phyloP scores from a whole-genome alignment of 2,797 vertebrate genomes.

The Falco rusticolus region DNA sequence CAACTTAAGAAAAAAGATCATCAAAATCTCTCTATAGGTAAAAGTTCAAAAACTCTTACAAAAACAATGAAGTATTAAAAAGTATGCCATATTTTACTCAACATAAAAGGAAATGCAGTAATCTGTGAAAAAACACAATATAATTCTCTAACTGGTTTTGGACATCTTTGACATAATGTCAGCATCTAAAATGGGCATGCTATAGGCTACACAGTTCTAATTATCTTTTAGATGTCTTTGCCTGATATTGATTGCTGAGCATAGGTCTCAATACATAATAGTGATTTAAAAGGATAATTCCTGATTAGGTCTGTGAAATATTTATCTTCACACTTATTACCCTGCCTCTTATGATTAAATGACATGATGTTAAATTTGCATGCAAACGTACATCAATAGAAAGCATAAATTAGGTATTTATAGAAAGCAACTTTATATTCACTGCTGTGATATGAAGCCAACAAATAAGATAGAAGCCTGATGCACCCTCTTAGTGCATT shows the following conservation, averaged over 20 bases:
- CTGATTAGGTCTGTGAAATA: slow-evolving; percentile 65
- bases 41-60: neutral
- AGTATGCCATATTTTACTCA: neutral
- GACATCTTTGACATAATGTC: neutral
- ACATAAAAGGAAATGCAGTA: neutral
- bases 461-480: neutral
- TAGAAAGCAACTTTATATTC: neutral
- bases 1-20: neutral
- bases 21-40: neutral
- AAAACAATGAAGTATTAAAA: neutral
- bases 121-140: neutral
- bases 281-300: slow-evolving; percentile 57
- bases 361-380: slow-evolving; percentile 43
- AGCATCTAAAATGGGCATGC: neutral
- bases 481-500: neutral
- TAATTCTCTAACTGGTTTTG: neutral
- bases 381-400: neutral
- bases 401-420: slow-evolving; percentile 27
- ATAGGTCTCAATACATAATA: slow-evolving; percentile 19
- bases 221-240: slow-evolving; percentile 47
- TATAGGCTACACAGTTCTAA: slow-evolving; percentile 30
- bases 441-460: neutral
- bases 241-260: slow-evolving; percentile 45
- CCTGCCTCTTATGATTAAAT: slow-evolving; percentile 47
- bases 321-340: slow-evolving; percentile 55